Conservation (phyloP, 2,888 invertebrate species). For the Laspeyria flexula region DNA sequence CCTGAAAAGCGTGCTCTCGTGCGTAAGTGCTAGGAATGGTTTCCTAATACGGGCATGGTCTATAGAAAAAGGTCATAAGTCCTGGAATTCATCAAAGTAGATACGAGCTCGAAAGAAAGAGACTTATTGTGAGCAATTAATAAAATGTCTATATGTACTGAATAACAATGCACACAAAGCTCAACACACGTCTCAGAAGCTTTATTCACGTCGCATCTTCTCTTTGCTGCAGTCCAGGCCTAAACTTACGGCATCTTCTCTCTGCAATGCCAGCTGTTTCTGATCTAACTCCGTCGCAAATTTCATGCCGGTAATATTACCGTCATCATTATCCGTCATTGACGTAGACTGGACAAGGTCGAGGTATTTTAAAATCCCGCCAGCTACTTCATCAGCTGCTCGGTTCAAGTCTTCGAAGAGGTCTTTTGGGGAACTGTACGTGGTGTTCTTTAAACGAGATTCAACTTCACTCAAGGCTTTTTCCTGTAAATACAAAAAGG, state of each 20-base stretch:
- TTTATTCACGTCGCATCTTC: too few species aligned
- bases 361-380: slow-evolving; percentile 58
- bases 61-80: too few species aligned
- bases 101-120: too few species aligned
- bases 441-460: slow-evolving; percentile 46
- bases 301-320: slow-evolving; percentile 30
- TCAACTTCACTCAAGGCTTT: slow-evolving; percentile 48
- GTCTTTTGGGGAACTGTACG: slow-evolving; percentile 45
- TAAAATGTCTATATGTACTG: too few species aligned
- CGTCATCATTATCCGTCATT: slow-evolving; percentile 21
- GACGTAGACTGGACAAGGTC: slow-evolving; percentile 54
- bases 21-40: too few species aligned
- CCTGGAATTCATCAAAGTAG: too few species aligned
- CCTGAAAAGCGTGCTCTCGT: too few species aligned
- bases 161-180: too few species aligned
- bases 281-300: slow-evolving; percentile 64
- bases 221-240: too few species aligned
- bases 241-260: slow-evolving; percentile 66
- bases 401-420: slow-evolving; percentile 53
- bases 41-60: too few species aligned
- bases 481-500: slow-evolving; percentile 48
- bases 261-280: slow-evolving; percentile 63
- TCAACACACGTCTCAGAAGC: too few species aligned
- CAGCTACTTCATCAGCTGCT: slow-evolving; percentile 53
- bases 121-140: too few species aligned